phyloP scores from a whole-genome alignment of 1,140 invertebrate species.

The Matsumurasca onukii region DNA sequence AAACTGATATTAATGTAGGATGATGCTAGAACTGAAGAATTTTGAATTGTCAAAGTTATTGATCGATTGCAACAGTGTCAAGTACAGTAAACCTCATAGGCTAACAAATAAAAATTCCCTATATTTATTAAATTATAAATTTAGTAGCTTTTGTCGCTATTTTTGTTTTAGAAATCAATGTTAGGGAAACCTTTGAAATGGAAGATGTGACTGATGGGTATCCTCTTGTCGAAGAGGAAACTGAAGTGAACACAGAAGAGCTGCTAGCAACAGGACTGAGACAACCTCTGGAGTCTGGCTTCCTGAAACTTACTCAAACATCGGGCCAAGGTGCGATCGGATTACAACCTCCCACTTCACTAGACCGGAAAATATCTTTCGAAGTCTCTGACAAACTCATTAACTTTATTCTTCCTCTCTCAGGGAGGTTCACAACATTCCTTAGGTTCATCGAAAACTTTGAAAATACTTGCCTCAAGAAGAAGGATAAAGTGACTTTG shows the following conservation, averaged over 20 bases:
- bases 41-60: no score
- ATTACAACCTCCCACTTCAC: conserved; percentile 41
- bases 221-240: neutral
- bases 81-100: no score
- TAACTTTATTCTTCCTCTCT: conserved; percentile 84
- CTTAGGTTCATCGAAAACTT: conserved; percentile 84
- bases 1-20: no score
- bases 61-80: no score
- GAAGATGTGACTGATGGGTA: conserved; percentile 45
- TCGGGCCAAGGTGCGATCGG: conserved; percentile 49
- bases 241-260: conserved; percentile 5
- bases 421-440: conserved; percentile 79
- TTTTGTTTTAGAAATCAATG: no score
- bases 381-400: conserved; percentile 57
- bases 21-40: no score
- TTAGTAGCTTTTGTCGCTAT: no score
- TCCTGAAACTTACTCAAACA: conserved; percentile 52
- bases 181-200: conserved; percentile 61
- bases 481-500: conserved; percentile 68
- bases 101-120: no score
- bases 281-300: conserved; percentile 51
- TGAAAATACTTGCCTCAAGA: conserved; percentile 71
- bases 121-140: no score
- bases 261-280: neutral
- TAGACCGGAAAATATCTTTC: conserved; percentile 16